phyloP scores from a whole-genome alignment of 2,113 vertebrate species.

The Mugil cephalus region DNA sequence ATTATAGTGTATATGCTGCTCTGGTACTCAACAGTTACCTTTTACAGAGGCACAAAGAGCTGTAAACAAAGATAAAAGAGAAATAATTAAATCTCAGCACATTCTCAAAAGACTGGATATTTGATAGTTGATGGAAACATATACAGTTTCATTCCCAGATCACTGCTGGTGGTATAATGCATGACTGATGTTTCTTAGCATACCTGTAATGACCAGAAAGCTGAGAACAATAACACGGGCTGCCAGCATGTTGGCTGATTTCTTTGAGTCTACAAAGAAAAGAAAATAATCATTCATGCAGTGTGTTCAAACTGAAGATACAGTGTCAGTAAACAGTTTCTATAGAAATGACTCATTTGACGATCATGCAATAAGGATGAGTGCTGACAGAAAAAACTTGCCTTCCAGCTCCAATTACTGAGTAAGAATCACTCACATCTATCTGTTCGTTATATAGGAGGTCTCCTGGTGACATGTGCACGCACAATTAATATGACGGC shows the following conservation, averaged over 20 bases:
- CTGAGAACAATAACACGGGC: conserved; percentile 58
- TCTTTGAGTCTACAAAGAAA: conserved; percentile 42
- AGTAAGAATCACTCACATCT: too few relatives aligned
- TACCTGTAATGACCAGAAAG: conserved; percentile 79
- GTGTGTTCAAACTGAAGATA: neutral
- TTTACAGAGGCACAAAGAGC: conserved; percentile 68
- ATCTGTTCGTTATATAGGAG: too few relatives aligned
- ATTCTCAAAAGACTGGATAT: neutral
- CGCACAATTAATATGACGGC: too few relatives aligned
- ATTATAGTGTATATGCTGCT: neutral
- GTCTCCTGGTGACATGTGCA: too few relatives aligned
- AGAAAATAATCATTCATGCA: neutral
- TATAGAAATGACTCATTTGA: too few relatives aligned
- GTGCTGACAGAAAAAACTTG: too few relatives aligned
- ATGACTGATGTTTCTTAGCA: neutral
- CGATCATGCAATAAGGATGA: too few relatives aligned
- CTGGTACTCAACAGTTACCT: conserved; percentile 56
- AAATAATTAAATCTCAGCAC: neutral
- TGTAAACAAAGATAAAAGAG: conserved; percentile 40
- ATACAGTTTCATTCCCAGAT: neutral
- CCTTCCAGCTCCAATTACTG: too few relatives aligned
- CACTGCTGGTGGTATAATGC: too few relatives aligned
- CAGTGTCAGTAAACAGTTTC: too few relatives aligned
- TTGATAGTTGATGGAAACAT: neutral
- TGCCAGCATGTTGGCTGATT: conserved; percentile 69